A percentile compares a stretch with the other conserved stretches of the same genome.
Conservation (phyloP, 2,797 vertebrate species). For the Acanthurus leucopareius region DNA sequence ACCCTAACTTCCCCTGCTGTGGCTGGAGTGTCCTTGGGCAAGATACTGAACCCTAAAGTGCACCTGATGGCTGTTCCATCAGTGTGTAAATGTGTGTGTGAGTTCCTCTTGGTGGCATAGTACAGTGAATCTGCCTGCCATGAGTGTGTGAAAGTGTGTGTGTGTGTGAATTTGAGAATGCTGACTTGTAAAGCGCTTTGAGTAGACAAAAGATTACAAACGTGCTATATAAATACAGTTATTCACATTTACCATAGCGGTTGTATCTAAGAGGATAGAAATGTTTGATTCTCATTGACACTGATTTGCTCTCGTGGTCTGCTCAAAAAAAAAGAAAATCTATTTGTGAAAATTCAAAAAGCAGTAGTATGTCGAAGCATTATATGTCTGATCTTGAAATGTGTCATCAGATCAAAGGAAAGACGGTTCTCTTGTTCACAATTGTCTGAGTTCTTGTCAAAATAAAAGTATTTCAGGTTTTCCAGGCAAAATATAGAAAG, state of each 20-base stretch:
- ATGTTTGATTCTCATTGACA: not conserved
- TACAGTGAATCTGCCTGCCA: no score
- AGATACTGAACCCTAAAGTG: no score
- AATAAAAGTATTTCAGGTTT: not conserved
- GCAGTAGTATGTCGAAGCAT: constrained; percentile 14
- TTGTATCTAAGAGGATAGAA: not conserved
- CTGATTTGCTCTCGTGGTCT: not conserved
- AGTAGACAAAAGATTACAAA: no score
- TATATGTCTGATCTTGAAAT: not conserved
- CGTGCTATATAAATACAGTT: no score
- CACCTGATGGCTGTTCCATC: no score
- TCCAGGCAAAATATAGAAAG: not conserved
- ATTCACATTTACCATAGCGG: not conserved
- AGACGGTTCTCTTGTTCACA: not conserved
- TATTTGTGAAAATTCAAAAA: constrained; percentile 7
- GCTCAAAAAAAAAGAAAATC: not conserved
- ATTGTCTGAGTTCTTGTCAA: constrained; percentile 15
- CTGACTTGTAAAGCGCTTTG: no score
- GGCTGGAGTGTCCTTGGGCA: no score
- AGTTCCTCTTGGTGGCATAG: no score
- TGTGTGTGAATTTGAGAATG: no score
- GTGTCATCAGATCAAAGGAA: constrained; percentile 21
- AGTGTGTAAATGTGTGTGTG: no score
- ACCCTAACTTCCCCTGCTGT: no score
- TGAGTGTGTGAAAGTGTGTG: no score